Evolutionary conservation across 2,888 invertebrate species (phyloP).

Genomic region (Amiota communis): DNA sequence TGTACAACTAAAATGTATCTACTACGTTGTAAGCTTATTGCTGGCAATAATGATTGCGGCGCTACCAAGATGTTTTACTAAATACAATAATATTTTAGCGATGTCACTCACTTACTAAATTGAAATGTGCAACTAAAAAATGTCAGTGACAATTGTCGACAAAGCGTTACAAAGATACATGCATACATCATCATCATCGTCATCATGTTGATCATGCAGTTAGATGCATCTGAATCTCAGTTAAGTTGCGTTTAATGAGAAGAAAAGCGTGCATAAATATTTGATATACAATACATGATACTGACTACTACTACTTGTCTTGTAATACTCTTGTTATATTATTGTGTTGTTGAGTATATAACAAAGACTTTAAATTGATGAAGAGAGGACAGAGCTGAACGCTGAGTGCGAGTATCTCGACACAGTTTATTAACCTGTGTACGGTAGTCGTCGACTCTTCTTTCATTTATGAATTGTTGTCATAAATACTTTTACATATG

Average conservation of each 20-base stretch:
- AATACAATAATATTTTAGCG: constrained; percentile 9
- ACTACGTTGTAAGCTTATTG: background rate
- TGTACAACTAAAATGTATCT: no score
- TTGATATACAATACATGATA: constrained; percentile 18
- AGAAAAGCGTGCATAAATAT: constrained; percentile 30
- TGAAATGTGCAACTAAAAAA: constrained; percentile 70
- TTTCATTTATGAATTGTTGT: no score
- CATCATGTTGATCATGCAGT: background rate
- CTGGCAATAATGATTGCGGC: background rate
- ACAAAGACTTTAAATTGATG: background rate
- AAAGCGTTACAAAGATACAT: background rate
- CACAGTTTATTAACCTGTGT: constrained; percentile 23
- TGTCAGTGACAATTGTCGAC: constrained; percentile 66
- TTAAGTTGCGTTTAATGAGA: constrained; percentile 16
- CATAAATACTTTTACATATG: no score
- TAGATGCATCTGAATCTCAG: background rate
- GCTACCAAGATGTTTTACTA: constrained; percentile 9
- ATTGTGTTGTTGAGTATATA: background rate
- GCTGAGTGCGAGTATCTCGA: background rate
- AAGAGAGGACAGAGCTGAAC: background rate
- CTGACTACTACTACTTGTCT: no score
- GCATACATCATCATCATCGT: background rate
- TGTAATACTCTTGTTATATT: no score
- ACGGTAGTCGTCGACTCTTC: background rate
- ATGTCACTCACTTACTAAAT: constrained; percentile 53